Evolutionary conservation across 1,140 invertebrate genomes (phyloP).

Genomic region (Macrostomum lignano): DNA sequence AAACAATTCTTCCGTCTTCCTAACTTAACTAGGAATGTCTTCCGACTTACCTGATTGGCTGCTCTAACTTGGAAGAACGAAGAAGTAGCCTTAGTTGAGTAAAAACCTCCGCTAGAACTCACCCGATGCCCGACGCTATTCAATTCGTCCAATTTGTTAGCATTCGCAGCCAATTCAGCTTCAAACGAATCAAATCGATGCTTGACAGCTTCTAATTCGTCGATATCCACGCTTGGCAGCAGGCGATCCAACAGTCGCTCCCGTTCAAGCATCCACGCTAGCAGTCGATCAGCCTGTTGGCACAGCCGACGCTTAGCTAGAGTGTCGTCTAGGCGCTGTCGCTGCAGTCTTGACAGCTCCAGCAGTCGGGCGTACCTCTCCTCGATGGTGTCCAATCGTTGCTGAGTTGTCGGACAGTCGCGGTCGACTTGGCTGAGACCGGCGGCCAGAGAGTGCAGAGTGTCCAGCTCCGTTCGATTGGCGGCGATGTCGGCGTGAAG

Average conservation of each 20-base stretch:
- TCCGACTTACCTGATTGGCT: too few relatives aligned
- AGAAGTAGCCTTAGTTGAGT: too few relatives aligned
- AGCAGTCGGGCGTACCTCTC: constrained; percentile 60
- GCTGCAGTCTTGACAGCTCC: constrained; percentile 57
- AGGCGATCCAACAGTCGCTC: constrained; percentile 28
- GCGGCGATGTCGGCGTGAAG: too few relatives aligned
- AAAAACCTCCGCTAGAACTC: too few relatives aligned
- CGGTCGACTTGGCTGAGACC: constrained; percentile 30
- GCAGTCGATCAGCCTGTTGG: constrained; percentile 68
- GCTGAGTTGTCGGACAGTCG: constrained; percentile 43
- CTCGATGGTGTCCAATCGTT: constrained; percentile 56
- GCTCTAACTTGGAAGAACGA: too few relatives aligned
- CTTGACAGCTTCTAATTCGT: constrained; percentile 92
- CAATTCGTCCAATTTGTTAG: constrained; percentile 73
- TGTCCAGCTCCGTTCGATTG: too few relatives aligned
- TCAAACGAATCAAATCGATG: constrained; percentile 87
- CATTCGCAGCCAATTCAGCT: constrained; percentile 84
- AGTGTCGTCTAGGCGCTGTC: constrained; percentile 75
- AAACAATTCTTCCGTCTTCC: too few relatives aligned
- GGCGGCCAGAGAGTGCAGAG: too few relatives aligned
- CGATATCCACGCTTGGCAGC: constrained; percentile 74
- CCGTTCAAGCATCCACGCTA: constrained; percentile 87
- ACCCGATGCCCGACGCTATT: constrained; percentile 49
- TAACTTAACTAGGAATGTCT: too few relatives aligned
- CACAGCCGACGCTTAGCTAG: constrained; percentile 69